These are phyloP conservation scores for Holothuria glaberrima DNA, from an alignment of 35 echinoderm and acorn worm species.

Conservation along the genomic window DNA sequence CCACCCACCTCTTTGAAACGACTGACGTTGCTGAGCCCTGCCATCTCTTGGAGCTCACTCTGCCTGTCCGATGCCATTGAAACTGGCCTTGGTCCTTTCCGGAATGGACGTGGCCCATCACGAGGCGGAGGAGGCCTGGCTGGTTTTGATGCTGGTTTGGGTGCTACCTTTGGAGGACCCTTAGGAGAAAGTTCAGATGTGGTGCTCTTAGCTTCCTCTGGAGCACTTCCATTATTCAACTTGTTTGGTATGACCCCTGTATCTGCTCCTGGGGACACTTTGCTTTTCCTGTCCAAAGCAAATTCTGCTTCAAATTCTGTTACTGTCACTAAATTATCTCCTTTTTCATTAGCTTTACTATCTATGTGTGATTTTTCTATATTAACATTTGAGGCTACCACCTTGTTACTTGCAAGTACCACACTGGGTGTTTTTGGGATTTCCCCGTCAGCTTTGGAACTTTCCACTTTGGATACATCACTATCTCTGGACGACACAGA, in stretches of 20 bases:
- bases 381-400: no score
- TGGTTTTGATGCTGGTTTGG: slow-evolving; percentile 1
- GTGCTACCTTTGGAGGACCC: not conserved
- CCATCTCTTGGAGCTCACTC: slow-evolving; percentile 38
- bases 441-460: no score
- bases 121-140: slow-evolving; percentile 16
- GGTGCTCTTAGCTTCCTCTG: not conserved
- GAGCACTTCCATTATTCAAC: not conserved
- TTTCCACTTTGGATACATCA: no score
- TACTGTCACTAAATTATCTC: not conserved
- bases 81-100: slow-evolving; percentile 6
- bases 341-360: not conserved
- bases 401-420: no score
- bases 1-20: slow-evolving; percentile 62
- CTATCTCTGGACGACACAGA: no score
- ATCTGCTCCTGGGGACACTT: not conserved
- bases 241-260: not conserved
- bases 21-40: slow-evolving; percentile 33
- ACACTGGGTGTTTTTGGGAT: no score
- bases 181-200: not conserved
- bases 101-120: not conserved
- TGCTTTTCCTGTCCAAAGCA: not conserved
- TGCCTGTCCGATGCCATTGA: slow-evolving; percentile 36
- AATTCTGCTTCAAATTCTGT: slow-evolving; percentile 6
- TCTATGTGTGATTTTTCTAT: not conserved